These are phyloP conservation scores for Dolichopus griseipennis DNA, from an alignment of 2,888 invertebrate genomes.

Conservation along the genomic window DNA sequence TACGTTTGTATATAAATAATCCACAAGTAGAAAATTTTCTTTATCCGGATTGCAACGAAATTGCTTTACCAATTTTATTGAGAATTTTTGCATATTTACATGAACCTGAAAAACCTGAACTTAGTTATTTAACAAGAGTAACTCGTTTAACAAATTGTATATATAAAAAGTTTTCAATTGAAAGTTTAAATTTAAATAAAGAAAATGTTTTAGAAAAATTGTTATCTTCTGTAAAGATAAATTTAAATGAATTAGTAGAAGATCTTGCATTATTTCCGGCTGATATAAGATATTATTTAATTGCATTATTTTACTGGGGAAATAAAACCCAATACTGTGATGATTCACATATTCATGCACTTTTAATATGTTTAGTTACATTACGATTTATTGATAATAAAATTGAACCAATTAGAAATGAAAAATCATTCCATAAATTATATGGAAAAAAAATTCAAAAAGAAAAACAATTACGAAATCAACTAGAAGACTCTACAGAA, in stretches of 20 bases:
- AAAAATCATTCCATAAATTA: conserved; percentile 32
- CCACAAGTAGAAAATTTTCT: conserved; percentile 65
- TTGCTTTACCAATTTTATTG: conserved; percentile 53
- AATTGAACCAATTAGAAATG: conserved; percentile 36
- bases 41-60: conserved; percentile 51
- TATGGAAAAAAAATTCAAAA: conserved; percentile 34
- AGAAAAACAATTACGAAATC: conserved; percentile 31
- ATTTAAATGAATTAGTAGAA: conserved; percentile 15
- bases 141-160: conserved; percentile 35
- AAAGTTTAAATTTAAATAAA: conserved; percentile 14
- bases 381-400: conserved; percentile 36
- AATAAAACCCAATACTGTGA: conserved; percentile 34
- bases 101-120: conserved; percentile 27
- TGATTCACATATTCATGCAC: conserved; percentile 32
- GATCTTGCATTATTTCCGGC: conserved; percentile 29
- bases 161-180: conserved; percentile 30
- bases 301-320: conserved; percentile 39
- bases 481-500: conserved; percentile 21
- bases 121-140: conserved; percentile 37
- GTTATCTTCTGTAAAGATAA: conserved; percentile 26
- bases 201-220: conserved; percentile 27
- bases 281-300: conserved; percentile 34
- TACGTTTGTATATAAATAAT: conserved; percentile 54
- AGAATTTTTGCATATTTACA: conserved; percentile 48
- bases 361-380: conserved; percentile 35